Base-by-base conservation (phyloP, 2,888 invertebrate genomes). In the Unio delphinus region DNA sequence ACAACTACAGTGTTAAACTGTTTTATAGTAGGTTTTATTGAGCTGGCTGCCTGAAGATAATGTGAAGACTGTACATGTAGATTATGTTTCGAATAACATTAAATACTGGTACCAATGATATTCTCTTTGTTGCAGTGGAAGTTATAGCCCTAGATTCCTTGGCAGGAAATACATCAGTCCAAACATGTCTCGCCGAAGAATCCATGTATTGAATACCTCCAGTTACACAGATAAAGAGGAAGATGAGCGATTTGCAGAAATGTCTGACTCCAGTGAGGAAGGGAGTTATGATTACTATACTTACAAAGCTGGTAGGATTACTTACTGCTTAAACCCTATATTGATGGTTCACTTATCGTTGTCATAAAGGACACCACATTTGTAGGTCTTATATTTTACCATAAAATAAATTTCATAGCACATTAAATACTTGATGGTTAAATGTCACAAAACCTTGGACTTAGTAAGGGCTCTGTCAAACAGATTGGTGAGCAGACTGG, bases 161-260 rank as follows among this genome's bases (percentile, higher is more conserved):
- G 72, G 73, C 55, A 66, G 67, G 45, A 78, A 71, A 64, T 93
- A 80, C 95, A 94, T 91, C 93, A 66, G 94, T 94, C 81, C 88
- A 5, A 96, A 96, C 90, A 96, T 96, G 96, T 95, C 95, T 3
- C 93, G 96, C 4, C 92, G 93, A 58, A 75, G 83, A 57, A 77
- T 87, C 45, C 68, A 75, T 28, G 74, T 15, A 45, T 45, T 45
- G 3, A 45, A 45, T 45, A 45, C 45, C 45, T 45, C 45, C 18
- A 70, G 70, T 61, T 64, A 65, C 57, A 68, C 63, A 55, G 69
- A 68, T 18, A 69, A 73, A 65, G 60, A 60, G 66, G 68, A 62
- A 45, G 59, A 66, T 55, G 28, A 68, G 61, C 30, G 61, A 20
- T 45, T 65, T 64, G 28, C 64, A 66, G 54, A 75, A 68, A 26